Conservation (phyloP, 2,113 vertebrate species). For the Calidris pygmaea region DNA sequence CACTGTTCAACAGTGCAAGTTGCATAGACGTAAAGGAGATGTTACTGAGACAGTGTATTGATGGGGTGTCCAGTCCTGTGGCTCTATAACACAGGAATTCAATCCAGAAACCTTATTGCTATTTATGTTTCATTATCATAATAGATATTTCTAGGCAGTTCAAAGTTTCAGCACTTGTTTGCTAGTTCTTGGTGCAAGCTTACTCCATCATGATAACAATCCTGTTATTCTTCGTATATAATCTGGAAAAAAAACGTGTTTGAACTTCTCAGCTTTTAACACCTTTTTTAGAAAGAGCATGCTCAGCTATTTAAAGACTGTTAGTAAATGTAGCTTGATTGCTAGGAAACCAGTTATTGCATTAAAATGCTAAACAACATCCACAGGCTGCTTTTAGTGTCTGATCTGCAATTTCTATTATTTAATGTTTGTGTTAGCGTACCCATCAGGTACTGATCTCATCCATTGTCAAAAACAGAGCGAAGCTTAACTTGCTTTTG, state of each 20-base stretch:
- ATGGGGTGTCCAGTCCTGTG: background rate
- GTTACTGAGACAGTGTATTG: background rate
- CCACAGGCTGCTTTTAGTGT: background rate
- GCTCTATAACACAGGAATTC: background rate
- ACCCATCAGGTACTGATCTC: background rate
- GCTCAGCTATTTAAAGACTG: background rate
- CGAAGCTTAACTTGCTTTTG: background rate
- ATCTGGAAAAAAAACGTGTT: background rate
- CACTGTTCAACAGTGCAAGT: background rate
- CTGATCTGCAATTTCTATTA: background rate
- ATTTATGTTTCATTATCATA: background rate
- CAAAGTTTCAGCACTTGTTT: background rate
- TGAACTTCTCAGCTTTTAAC: background rate
- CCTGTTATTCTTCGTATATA: background rate
- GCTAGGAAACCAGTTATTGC: background rate
- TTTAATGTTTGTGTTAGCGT: background rate
- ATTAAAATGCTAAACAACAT: conserved; percentile 2
- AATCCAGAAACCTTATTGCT: background rate
- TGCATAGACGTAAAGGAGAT: background rate
- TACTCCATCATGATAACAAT: background rate
- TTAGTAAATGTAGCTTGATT: background rate
- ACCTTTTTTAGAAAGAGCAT: background rate
- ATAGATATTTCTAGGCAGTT: background rate
- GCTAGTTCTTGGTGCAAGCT: background rate
- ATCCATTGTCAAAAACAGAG: background rate